Conservation (phyloP, 37 sponge, comb jelly and placozoan species). For the Halisarca cf. caerulea region DNA sequence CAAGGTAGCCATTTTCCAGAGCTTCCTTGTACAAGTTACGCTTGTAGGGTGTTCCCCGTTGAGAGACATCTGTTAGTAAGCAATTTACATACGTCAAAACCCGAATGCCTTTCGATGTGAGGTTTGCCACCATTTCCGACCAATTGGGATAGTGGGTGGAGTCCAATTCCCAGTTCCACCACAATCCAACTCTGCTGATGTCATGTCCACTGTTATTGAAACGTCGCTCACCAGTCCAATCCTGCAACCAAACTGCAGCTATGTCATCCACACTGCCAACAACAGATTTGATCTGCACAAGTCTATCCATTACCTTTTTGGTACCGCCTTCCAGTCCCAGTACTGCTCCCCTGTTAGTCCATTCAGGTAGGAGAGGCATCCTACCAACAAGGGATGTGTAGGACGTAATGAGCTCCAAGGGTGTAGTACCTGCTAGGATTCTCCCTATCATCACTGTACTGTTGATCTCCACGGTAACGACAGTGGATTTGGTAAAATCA, state of each 20-base stretch:
- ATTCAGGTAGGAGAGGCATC: constrained; percentile 62
- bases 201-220: constrained; percentile 48
- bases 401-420: constrained; percentile 49
- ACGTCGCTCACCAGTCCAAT: constrained; percentile 84
- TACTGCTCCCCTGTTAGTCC: constrained; percentile 68
- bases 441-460: constrained; percentile 37
- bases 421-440: constrained; percentile 56
- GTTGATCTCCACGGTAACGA: constrained; percentile 45
- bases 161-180: constrained; percentile 93
- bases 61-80: constrained; percentile 51
- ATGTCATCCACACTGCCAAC: constrained; percentile 59
- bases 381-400: constrained; percentile 71
- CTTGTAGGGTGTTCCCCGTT: constrained; percentile 68
- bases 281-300: constrained; percentile 21
- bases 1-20: constrained; percentile 54
- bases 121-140: constrained; percentile 33
- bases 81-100: constrained; percentile 71
- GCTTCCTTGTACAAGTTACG: constrained; percentile 79
- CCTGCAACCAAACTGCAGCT: constrained; percentile 83
- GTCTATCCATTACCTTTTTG: constrained; percentile 35
- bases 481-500: constrained; percentile 34
- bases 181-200: constrained; percentile 66
- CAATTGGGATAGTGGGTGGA: constrained; percentile 70
- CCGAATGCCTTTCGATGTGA: constrained; percentile 39
- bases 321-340: constrained; percentile 83